These are phyloP conservation scores for Paratilapia polleni DNA, from an alignment of 2,113 vertebrate genomes.

Conservation along the genomic window DNA sequence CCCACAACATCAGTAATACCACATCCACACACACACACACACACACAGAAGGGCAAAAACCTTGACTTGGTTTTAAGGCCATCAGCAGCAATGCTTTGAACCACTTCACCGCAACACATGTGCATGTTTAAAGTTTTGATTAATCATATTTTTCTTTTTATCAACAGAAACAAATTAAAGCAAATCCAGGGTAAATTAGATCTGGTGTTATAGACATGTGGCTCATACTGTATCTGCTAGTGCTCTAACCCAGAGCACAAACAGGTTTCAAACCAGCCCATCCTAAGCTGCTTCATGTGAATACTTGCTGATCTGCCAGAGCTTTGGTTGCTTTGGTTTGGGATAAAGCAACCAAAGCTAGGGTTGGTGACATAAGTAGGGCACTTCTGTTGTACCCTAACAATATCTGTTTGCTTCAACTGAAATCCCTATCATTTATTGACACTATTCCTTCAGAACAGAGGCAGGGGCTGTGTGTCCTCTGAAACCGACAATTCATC, in stretches of 20 bases:
- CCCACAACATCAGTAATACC: neutral
- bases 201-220: neutral
- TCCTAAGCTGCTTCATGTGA: too few relatives aligned
- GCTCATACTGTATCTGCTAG: neutral
- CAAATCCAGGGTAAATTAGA: neutral
- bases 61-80: neutral
- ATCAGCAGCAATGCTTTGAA: neutral
- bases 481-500: neutral
- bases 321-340: too few relatives aligned
- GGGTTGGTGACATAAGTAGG: neutral
- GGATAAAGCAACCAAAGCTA: neutral
- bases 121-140: neutral
- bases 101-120: neutral
- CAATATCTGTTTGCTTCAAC: neutral
- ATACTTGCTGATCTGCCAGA: too few relatives aligned
- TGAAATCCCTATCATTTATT: neutral
- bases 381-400: neutral
- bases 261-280: too few relatives aligned
- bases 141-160: neutral
- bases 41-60: neutral
- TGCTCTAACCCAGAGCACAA: too few relatives aligned
- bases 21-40: neutral
- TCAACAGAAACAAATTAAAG: neutral
- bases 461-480: neutral
- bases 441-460: neutral